phyloP scores from a whole-genome alignment of 2,797 vertebrate genomes.

The Neostethus bicornis region DNA sequence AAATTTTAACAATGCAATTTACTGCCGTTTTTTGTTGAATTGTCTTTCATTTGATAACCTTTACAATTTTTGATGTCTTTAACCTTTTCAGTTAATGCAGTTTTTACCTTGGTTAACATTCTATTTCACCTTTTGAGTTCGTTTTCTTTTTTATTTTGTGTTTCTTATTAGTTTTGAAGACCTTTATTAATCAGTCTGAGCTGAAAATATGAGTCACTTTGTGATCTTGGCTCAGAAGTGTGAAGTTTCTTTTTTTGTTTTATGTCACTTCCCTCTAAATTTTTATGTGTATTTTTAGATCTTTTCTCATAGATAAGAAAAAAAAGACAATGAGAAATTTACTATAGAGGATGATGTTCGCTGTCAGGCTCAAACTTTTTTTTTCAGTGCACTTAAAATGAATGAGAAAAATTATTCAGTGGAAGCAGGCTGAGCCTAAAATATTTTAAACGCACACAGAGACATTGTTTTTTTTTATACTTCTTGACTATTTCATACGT shows the following conservation, averaged over 20 bases:
- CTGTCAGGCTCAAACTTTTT: conserved; percentile 1
- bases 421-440: not conserved
- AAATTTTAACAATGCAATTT: conserved; percentile 37
- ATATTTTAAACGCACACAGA: conserved; percentile 2
- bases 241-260: not conserved
- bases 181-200: conserved; percentile 3
- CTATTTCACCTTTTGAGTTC: conserved; percentile 19
- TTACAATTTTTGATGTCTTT: conserved; percentile 48
- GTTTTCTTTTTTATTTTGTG: conserved; percentile 19
- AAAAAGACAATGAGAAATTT: not conserved
- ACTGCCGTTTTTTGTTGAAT: conserved; percentile 41
- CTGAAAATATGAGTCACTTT: conserved; percentile 18
- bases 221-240: conserved; percentile 7
- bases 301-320: not conserved
- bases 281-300: not conserved
- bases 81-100: conserved; percentile 42
- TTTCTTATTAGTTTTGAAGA: conserved; percentile 18
- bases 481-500: too few species aligned
- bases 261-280: not conserved
- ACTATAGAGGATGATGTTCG: conserved; percentile 1
- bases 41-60: conserved; percentile 50
- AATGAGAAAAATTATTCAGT: not conserved
- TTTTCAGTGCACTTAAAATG: not conserved
- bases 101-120: conserved; percentile 14
- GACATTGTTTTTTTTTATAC: not conserved